Base-by-base conservation (phyloP, 2,113 vertebrate species). In the Haemorhous mexicanus region DNA sequence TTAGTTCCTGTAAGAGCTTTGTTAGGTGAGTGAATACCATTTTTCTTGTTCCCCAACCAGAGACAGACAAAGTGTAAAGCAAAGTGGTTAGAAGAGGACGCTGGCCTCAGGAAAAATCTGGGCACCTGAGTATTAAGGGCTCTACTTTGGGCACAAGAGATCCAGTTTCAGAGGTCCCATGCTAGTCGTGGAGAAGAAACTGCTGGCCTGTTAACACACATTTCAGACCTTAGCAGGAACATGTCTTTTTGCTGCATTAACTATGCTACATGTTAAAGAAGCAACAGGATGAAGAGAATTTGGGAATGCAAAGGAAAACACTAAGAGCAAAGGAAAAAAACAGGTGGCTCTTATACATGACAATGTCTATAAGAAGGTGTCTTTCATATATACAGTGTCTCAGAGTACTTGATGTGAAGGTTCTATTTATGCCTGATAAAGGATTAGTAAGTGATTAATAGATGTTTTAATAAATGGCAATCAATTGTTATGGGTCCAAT, bases 371-470 rank as follows among this genome's bases (percentile, higher is more conserved):
- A 50, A 78, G 27, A 35, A 27, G 22, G 1, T 67, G 27, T 47
- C 50, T 87, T 84, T 91, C 67, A 46, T 37, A 66, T 8, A 52
- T 12, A 24, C 35, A 37, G 13, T n/a, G 59, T 58, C 53, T 92
- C 61, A 82, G 43, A 73, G 13, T 21, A 63, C n/a, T 43, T 46
- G 52, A 33, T 26, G 49, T 4, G 4, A n/a, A 46, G 9, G 27
- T 56, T 89, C 49, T 67, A 46, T 61, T 89, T 88, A 58, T 56
- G 58, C 4, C 43, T 22, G n/a, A 59, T 76, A 67, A 85, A 85
- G 52, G 47, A 74, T 92, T 81, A 90, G n/a, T 74, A 86, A 78
- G 52, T 81, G 83, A 93, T 90, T 93, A 96, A 87, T 50, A 92
- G 55, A n/a, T 72, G 23, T 61, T 92, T 84, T 87, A 89, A 92